phyloP scores from a whole-genome alignment of 30 jellyfish, hydroid and myxozoan species.

The Phacellophora camtschatica region DNA sequence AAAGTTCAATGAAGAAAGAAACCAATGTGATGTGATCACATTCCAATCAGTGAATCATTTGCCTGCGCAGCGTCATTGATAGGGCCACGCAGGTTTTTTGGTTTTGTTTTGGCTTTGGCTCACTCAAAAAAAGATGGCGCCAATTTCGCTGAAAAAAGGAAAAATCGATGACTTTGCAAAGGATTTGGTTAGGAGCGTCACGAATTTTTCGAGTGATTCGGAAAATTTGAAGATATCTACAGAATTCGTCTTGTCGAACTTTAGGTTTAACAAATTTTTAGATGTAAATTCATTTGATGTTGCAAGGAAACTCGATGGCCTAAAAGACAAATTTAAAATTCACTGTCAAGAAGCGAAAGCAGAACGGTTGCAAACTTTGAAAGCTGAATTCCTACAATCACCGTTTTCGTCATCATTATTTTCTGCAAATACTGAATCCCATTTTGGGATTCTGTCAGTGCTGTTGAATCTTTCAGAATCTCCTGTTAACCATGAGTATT shows the following conservation, averaged over 20 bases:
- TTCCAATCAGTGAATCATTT: constrained; percentile 2
- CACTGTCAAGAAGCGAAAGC: constrained; percentile 76
- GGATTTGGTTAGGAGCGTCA: constrained; percentile 20
- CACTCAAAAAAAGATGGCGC: constrained; percentile 87
- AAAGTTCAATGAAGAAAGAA: no score
- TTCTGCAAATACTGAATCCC: constrained; percentile 59
- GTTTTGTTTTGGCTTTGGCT: no score
- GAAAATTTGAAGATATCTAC: constrained; percentile 65
- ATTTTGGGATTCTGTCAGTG: constrained; percentile 62
- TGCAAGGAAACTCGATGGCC: constrained; percentile 65
- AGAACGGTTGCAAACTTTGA: constrained; percentile 25
- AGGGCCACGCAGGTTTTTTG: neutral
- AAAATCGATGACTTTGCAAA: constrained; percentile 55
- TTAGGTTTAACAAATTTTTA: constrained; percentile 79
- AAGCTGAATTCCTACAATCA: constrained; percentile 30
- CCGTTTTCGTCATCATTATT: constrained; percentile 34
- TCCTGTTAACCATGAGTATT: constrained; percentile 41
- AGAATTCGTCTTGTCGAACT: constrained; percentile 71
- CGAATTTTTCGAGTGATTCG: constrained; percentile 25
- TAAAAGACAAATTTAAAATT: constrained; percentile 49
- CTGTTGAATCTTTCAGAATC: constrained; percentile 70
- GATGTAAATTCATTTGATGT: constrained; percentile 87
- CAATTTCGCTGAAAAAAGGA: constrained; percentile 80
- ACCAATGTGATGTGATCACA: no score
- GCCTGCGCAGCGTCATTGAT: constrained; percentile 8